Conservation (phyloP, 2,888 invertebrate species). For the Koerneria pararmatus region DNA sequence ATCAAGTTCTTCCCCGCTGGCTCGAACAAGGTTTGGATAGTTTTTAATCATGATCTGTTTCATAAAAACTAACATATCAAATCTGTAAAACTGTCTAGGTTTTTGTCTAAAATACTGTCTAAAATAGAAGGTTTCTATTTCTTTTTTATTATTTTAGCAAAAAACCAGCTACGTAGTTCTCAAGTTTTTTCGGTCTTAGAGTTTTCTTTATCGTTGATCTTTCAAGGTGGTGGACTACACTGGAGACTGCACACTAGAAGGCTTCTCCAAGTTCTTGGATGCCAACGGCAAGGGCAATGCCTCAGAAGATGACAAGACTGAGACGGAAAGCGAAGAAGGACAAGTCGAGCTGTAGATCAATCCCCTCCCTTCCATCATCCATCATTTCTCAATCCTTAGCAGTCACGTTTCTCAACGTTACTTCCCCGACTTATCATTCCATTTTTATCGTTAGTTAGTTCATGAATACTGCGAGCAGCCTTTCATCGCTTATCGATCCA, state of each 20-base stretch:
- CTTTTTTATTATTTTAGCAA: not conserved
- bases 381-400: no score
- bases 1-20: constrained; percentile 88
- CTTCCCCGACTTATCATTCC: no score
- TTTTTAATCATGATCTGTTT: no score
- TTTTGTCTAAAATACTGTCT: no score
- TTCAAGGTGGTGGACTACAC: constrained; percentile 85
- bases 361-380: not conserved
- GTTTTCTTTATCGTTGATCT: no score
- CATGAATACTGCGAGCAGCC: no score
- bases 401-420: not conserved
- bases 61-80: constrained; percentile 62
- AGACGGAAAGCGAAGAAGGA: constrained; percentile 50
- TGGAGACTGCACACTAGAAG: constrained; percentile 90
- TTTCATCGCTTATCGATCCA: no score
- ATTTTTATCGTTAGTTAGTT: no score
- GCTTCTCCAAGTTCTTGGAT: constrained; percentile 86
- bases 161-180: no score
- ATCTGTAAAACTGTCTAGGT: not conserved
- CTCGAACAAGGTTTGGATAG: constrained; percentile 82
- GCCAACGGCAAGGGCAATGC: constrained; percentile 77
- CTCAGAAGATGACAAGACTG: constrained; percentile 68
- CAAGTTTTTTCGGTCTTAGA: not conserved
- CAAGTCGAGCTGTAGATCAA: constrained; percentile 43
- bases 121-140: not conserved